Base-by-base conservation (phyloP, 2,113 vertebrate genomes). In the Anguilla rostrata region DNA sequence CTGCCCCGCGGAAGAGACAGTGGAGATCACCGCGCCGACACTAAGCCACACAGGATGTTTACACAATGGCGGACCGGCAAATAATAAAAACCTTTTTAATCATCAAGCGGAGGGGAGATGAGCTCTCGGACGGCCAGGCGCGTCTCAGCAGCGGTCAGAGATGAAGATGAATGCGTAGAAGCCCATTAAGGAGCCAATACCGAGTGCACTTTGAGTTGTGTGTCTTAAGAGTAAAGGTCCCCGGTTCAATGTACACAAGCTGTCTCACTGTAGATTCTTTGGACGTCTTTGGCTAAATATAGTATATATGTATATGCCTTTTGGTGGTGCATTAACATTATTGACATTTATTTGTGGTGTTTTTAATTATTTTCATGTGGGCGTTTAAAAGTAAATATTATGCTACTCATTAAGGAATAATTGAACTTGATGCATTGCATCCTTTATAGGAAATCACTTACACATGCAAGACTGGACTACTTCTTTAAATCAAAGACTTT, bases 1-100 rank as follows among this genome's bases (percentile, higher is more conserved):
- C 88, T 87, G 91, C 88, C 91, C 91, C 90, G 90, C 81, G 92
- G 93, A 91, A 94, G 88, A 82, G 71, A 88, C 29, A 0, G 79
- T 80, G 90, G 88, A 87, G 87, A 91, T 91, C 88, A 85, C 90
- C 92, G 91, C 87, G 89, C 93, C 82, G 90, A 91, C 39, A 87
- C 85, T 90, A 87, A 93, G 92, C 93, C 93, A 87, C 92, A 94
- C 93, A 94, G 94, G 93, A 96, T 95, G 93, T 95, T 95, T 94
- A 94, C 91, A 89, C 92, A 91, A 90, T 80, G 18, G 60, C 92
- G 91, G 87, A 4, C 86, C 83, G 11, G 46, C 90, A 92, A 95
- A 94, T 94, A 92, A 91, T 94, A 92, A 91, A 94, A 94, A 93
- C 85, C 89, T 85, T 92, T 94, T 95, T 92, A 95, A 94, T 95